Evolutionary conservation across 2,113 vertebrate species (phyloP), one percentile per base, ranked within the genome.

Genomic region (Pelusios castaneus): DNA sequence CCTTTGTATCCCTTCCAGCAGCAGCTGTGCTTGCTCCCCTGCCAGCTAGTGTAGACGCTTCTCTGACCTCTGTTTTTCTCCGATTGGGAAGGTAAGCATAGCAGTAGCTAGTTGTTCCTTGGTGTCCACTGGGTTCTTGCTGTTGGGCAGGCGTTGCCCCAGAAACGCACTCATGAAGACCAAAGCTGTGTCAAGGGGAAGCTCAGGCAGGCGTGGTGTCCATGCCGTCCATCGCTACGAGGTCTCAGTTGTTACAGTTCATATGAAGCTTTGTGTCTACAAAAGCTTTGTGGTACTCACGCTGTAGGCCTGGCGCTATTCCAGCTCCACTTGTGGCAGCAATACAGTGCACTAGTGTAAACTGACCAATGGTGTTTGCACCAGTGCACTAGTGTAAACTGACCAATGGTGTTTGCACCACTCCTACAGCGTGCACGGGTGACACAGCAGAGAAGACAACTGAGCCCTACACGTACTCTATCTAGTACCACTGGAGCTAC

Each of bases 401-500:
- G 70, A 41, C 22, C 11, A 6, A 22, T 76, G 73, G 73, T 16
- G 41, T 29, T 27, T 76, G 43, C 41, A 45, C 63, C 19, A 70
- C 19, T 70, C 63, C 19, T 67, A 67, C 31, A 45, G 41, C 38
- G 13, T 45, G 73, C 24, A 41, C 24, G 7, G 24, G 25, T 45
- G 73, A 76, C 25, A 2, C 43, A 76, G 13, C 27, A 11, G 38
- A 11, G 13, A 27, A 76, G 45, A 45, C 12, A 76, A 4, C 12
- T 76, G 25, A 45, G 24, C 73, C 47, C 47, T 78, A 10, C 19
- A 8, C 22, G 21, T 5, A 1, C 10, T 10, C 10, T 34, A 43
- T 27, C 4, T 76, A 29, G 25, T 10, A n/a, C 25, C 0, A 9
- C 0, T 2, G 10, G 83, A 75, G 47, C 17, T 51, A 17, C 10